phyloP scores from a whole-genome alignment of 2,113 vertebrate species.

The Anolis carolinensis region DNA sequence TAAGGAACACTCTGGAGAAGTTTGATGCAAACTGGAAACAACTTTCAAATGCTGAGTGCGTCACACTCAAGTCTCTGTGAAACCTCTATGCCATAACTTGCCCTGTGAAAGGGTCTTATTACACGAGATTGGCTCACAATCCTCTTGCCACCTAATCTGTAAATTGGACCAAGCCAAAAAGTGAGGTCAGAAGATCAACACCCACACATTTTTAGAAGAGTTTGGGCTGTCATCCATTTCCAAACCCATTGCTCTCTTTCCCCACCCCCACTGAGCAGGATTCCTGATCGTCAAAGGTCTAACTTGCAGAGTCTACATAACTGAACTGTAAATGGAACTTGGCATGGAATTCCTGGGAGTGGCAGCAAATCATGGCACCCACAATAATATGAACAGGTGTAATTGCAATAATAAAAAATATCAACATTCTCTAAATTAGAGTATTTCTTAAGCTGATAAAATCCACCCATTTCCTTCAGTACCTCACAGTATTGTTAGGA shows the following conservation, averaged over 20 bases:
- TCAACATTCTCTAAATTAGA: conserved; percentile 4
- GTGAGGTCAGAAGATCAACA: conserved; percentile 8
- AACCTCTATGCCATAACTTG: not conserved
- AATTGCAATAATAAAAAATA: conserved; percentile 9
- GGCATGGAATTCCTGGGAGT: not conserved
- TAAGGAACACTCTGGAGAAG: not conserved
- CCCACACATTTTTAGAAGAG: not conserved
- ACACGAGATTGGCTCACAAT: not conserved
- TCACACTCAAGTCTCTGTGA: not conserved
- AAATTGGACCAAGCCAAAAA: not conserved
- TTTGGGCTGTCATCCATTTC: not conserved
- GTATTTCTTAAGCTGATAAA: conserved; percentile 35
- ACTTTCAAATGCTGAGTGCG: not conserved
- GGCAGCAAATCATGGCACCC: conserved; percentile 25
- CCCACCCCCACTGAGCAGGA: not conserved
- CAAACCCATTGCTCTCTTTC: not conserved
- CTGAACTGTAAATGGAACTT: not conserved
- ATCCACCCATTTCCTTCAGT: conserved; percentile 41
- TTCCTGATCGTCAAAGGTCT: conserved; percentile 4
- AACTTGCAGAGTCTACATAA: not conserved
- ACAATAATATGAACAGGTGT: conserved; percentile 23
- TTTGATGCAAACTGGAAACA: not conserved
- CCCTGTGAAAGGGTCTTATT: not conserved
- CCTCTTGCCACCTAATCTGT: conserved; percentile 10
- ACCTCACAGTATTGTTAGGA: conserved; percentile 37